Evolutionary conservation across 2,113 vertebrate genomes (phyloP).

Genomic region (Psammodynastes pulverulentus): DNA sequence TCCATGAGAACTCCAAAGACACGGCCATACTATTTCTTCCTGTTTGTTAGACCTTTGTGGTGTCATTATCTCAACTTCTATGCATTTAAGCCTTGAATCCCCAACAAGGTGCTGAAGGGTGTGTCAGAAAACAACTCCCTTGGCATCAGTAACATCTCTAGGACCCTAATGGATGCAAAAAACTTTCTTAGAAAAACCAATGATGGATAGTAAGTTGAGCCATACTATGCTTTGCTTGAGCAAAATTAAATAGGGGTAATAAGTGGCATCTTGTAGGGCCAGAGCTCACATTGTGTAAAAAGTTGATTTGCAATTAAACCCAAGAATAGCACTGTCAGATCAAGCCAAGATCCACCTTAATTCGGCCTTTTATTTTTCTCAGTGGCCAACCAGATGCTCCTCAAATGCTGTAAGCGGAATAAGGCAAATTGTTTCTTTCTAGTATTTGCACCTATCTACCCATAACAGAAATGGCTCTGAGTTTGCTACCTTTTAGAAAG

Average conservation of each 20-base stretch:
- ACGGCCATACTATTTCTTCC: background rate
- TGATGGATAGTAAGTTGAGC: background rate
- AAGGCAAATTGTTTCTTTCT: background rate
- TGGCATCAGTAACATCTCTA: background rate
- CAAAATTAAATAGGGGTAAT: background rate
- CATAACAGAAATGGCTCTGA: background rate
- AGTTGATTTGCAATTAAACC: background rate
- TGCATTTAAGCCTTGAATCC: background rate
- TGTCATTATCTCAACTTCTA: background rate
- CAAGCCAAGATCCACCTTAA: background rate
- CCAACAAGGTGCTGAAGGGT: background rate
- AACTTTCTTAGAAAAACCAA: background rate
- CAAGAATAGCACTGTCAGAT: background rate
- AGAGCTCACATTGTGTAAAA: background rate
- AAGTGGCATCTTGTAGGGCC: background rate
- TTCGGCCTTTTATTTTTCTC: background rate
- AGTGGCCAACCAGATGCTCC: background rate
- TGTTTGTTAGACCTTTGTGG: background rate
- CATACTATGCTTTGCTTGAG: background rate
- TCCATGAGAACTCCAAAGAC: background rate
- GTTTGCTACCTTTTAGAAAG: background rate
- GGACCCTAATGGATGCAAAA: background rate
- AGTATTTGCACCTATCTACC: background rate
- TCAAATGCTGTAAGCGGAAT: background rate
- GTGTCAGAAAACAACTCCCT: background rate